Percentiles rank a stretch among this genome's conserved stretches.
phyloP scores from a whole-genome alignment of 2,797 vertebrate species.

The Acipenser oxyrinchus region DNA sequence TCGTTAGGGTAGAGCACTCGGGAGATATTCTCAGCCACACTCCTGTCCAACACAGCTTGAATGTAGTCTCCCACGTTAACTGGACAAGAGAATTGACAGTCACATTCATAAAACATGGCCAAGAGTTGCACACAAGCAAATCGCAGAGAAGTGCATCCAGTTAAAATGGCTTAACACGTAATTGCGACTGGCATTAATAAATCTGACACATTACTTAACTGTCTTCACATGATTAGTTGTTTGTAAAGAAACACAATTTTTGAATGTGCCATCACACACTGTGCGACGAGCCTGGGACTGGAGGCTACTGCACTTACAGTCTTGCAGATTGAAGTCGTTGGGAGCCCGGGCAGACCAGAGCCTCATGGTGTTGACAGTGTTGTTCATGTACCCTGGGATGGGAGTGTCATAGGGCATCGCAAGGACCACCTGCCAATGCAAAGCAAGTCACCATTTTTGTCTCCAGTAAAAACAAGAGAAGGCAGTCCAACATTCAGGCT shows the following conservation, averaged over 20 bases:
- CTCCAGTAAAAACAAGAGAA: too few relatives aligned
- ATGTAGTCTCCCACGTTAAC: slow-evolving; percentile 94
- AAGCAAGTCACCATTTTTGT: too few relatives aligned
- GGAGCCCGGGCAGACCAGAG: slow-evolving; percentile 91
- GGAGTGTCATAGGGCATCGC: slow-evolving; percentile 93
- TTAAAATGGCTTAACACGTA: too few relatives aligned
- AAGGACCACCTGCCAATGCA: slow-evolving; percentile 69
- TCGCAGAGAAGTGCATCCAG: too few relatives aligned
- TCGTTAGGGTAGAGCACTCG: slow-evolving; percentile 91
- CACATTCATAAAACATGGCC: too few relatives aligned
- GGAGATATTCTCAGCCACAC: slow-evolving; percentile 90
- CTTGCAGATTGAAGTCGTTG: slow-evolving; percentile 86
- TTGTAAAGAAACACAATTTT: too few relatives aligned
- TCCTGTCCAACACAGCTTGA: slow-evolving; percentile 87
- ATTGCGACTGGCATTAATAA: too few relatives aligned
- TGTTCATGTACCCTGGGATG: slow-evolving; percentile 93
- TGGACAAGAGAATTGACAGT: slow-evolving; percentile 32
- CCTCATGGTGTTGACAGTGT: slow-evolving; percentile 96
- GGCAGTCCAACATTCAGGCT: too few relatives aligned
- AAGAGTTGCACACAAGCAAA: too few relatives aligned
- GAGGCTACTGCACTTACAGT: slow-evolving; percentile 67
- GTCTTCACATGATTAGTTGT: too few relatives aligned
- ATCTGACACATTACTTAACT: too few relatives aligned
- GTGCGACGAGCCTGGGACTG: not conserved
- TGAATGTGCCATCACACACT: too few relatives aligned